These are phyloP conservation scores for Colaptes auratus DNA, from an alignment of 2,113 vertebrate genomes.

Conservation along the genomic window DNA sequence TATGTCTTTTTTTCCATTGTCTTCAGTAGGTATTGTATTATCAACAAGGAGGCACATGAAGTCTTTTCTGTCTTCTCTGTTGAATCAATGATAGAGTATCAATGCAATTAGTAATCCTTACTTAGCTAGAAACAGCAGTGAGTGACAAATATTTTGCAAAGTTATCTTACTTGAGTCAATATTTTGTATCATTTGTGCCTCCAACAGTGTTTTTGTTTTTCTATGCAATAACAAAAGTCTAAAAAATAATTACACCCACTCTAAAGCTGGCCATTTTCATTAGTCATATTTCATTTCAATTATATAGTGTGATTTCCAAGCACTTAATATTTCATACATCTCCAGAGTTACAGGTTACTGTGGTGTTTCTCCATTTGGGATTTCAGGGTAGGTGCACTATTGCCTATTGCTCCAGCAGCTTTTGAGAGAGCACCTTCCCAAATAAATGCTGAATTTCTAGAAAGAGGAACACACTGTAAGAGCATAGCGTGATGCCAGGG, in stretches of 20 bases:
- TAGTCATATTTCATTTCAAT: constrained; percentile 48
- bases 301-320: constrained; percentile 6
- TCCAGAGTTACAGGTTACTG: neutral
- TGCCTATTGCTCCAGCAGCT: neutral
- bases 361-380: neutral
- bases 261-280: constrained; percentile 55
- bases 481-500: neutral
- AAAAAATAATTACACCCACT: constrained; percentile 20
- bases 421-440: neutral
- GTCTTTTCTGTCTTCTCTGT: neutral
- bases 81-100: neutral
- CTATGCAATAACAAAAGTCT: constrained; percentile 42
- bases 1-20: constrained; percentile 44
- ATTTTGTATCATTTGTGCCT: constrained; percentile 58
- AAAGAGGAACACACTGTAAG: neutral
- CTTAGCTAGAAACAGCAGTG: neutral
- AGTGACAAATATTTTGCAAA: constrained; percentile 36
- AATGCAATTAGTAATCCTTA: constrained; percentile 5
- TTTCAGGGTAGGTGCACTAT: neutral
- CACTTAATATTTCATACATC: neutral
- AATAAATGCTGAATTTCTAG: neutral
- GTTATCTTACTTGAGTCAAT: constrained; percentile 49
- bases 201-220: constrained; percentile 31
- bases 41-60: constrained; percentile 31
- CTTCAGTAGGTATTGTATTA: constrained; percentile 42